Evolutionary conservation across 1,140 invertebrate species (phyloP), one percentile per base, ranked within the genome.

Genomic region (Listronotus bonariensis): DNA sequence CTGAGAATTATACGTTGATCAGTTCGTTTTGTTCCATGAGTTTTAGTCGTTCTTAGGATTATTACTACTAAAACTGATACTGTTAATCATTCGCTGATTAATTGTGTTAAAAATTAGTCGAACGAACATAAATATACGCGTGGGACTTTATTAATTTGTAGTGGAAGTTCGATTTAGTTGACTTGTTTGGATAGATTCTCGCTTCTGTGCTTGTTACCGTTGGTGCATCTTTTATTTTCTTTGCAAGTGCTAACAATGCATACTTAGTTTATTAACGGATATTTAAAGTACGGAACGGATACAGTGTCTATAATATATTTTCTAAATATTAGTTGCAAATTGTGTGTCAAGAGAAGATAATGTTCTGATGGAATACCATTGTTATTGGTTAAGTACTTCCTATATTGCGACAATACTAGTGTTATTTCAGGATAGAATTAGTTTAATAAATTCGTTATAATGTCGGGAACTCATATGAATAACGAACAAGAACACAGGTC

Each of bases 401-500:
- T 55, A 40, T 58, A 52, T 54, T 55, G 49, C 58, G 63, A 61
- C 58, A 46, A 59, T 62, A 65, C 51, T 57, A 58, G 75, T 75
- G 74, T 65, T 69, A 42, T 71, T 72, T 59, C 60, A 68, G 67
- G 68, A 76, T 66, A 66, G 56, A 49, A 60, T 66, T 68, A 69
- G 63, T 72, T 72, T 69, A 58, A 57, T 66, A 67, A 68, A 64
- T 62, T 73, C 41, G 5, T 49, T 68, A 74, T 76, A 78, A 89
- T 89, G 87, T 87, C 89, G 82, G 89, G 88, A 79, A 89, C 86
- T 81, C 84, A 86, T 76, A 83, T 85, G 72, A 89, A 87, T 80
- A 89, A 87, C 80, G 89, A 90, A 72, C 86, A 86, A 78, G 88
- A 90, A 82, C 87, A 89, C 77, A 91, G 90, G 82, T 92, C 90